Base-by-base conservation (phyloP, 1,140 invertebrate species). In the Steinernema khuongi region DNA sequence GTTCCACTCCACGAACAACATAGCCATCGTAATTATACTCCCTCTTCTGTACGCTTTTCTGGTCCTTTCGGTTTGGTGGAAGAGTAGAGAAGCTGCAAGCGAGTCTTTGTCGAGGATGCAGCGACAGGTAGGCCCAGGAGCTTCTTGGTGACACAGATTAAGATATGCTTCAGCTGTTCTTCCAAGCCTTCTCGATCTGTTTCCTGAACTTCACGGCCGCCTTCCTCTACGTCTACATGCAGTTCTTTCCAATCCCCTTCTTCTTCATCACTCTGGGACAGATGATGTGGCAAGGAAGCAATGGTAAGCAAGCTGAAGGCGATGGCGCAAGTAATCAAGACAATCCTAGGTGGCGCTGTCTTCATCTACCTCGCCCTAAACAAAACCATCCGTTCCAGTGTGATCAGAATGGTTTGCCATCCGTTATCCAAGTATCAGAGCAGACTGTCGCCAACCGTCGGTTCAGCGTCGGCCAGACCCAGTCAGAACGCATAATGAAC, bases 261-360 rank as follows among this genome's bases (percentile, higher is more conserved):
- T 73, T 43, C 26, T 30, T 50, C 7, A 78, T 32, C 28, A 28
- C 30, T 17, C 19, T 79, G n/a, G 68, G 29, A 2, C 77, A 50
- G 73, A 82, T 84, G 84, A 83, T 73, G 91, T 79, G 50, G 50
- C 50, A 60, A 22, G 7, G 50, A 7, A 60, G 50, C 50, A 60
- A 60, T 22, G 50, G 50, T n/a, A n/a, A n/a, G n/a, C n/a, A n/a
- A n/a, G n/a, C n/a, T n/a, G n/a, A n/a, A n/a, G n/a, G n/a, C n/a
- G n/a, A n/a, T n/a, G n/a, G n/a, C n/a, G n/a, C n/a, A n/a, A n/a
- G n/a, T n/a, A n/a, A n/a, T n/a, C n/a, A n/a, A n/a, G n/a, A n/a
- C n/a, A n/a, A n/a, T n/a, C n/a, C n/a, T n/a, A n/a, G n/a, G n/a
- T n/a, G 50, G 50, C 50, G 50, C 50, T 60, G 50, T 60, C 50